phyloP scores from a whole-genome alignment of 2,113 vertebrate species.

The Hystrix cristata region DNA sequence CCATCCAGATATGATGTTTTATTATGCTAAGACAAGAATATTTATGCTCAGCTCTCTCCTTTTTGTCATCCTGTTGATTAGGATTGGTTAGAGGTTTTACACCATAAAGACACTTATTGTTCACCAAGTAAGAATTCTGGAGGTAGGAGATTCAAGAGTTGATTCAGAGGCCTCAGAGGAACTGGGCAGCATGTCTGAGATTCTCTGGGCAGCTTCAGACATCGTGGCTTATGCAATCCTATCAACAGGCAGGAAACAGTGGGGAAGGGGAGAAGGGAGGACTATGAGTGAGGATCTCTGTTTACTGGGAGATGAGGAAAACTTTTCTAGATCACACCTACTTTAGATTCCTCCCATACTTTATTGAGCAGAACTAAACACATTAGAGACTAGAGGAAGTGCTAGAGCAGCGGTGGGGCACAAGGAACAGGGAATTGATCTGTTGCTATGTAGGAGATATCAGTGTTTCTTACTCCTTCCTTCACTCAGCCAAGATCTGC shows the following conservation, averaged over 20 bases:
- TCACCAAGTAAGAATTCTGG: slow-evolving; percentile 49
- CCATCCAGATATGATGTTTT: slow-evolving; percentile 41
- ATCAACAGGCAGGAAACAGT: not conserved
- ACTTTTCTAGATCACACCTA: not conserved
- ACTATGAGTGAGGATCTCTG: not conserved
- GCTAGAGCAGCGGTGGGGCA: no score
- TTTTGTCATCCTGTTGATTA: not conserved
- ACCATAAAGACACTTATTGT: not conserved
- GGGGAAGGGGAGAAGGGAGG: not conserved
- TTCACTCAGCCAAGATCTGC: not conserved
- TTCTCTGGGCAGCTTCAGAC: not conserved
- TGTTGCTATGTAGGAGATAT: not conserved
- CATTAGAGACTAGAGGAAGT: not conserved
- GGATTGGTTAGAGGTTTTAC: slow-evolving; percentile 2
- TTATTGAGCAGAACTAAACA: not conserved
- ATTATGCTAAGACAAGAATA: slow-evolving; percentile 14
- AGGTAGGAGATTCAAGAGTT: not conserved
- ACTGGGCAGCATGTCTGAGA: slow-evolving; percentile 44
- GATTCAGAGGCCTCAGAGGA: slow-evolving; percentile 16
- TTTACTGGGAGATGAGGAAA: not conserved
- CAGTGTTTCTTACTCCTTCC: not conserved
- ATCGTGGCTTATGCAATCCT: not conserved
- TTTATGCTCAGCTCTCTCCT: not conserved
- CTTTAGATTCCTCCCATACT: not conserved
- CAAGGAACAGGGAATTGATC: not conserved